Conservation (phyloP, 2,888 invertebrate species). For the Seira musarum region DNA sequence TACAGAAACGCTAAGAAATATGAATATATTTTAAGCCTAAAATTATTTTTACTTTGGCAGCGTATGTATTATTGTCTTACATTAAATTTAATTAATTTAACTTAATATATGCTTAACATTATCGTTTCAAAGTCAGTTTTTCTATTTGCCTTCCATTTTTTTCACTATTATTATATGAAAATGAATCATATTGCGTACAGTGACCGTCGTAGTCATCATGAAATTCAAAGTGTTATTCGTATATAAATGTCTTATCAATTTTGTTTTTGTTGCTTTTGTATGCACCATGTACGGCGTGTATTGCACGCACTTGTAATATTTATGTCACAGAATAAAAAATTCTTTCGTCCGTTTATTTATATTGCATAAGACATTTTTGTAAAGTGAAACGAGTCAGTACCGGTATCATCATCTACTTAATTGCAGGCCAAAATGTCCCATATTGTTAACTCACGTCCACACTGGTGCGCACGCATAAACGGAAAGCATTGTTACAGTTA, state of each 20-base stretch:
- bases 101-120: not conserved
- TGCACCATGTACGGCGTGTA: too few species aligned
- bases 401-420: not conserved
- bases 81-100: constrained; percentile 14
- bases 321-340: not conserved
- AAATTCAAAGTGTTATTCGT: too few species aligned
- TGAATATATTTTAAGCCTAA: too few species aligned
- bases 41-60: constrained; percentile 17
- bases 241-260: not conserved
- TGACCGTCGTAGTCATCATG: too few species aligned
- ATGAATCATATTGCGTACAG: too few species aligned
- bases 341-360: too few species aligned
- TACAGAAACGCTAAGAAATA: too few species aligned
- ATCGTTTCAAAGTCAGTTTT: not conserved
- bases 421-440: too few species aligned
- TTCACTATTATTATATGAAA: not conserved
- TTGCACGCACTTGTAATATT: too few species aligned
- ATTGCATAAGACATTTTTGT: not conserved
- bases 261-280: not conserved
- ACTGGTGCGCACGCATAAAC: too few species aligned
- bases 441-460: not conserved
- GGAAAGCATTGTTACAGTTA: too few species aligned
- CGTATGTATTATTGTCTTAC: constrained; percentile 1
- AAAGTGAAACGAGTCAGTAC: not conserved
- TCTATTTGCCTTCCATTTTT: not conserved